Conservation (phyloP, 2,888 invertebrate genomes). For the Pterostichus madidus region DNA sequence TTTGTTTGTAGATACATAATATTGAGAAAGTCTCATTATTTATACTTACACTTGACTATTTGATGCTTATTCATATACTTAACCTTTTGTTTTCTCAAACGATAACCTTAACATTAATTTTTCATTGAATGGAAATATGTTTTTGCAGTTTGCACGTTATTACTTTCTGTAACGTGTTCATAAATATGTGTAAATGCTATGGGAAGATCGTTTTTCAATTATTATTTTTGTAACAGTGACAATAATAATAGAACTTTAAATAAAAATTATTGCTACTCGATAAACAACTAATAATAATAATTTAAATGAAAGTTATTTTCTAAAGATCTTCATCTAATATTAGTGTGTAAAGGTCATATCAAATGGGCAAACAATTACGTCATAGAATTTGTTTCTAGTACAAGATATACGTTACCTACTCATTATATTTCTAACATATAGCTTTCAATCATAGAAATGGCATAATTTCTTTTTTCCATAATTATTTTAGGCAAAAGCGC, state of each 20-base stretch:
- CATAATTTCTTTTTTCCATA: too few species aligned
- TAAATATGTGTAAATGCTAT: neutral
- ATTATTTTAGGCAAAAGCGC: too few species aligned
- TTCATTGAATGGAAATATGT: conserved; percentile 6
- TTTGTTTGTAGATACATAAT: neutral
- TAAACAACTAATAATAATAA: too few species aligned
- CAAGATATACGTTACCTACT: too few species aligned
- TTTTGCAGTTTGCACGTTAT: neutral
- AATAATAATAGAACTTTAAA: too few species aligned
- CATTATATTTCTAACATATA: too few species aligned
- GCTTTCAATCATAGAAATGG: too few species aligned
- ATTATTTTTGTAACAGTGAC: neutral
- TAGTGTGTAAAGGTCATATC: too few species aligned
- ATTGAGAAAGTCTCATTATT: conserved; percentile 1
- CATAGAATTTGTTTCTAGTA: too few species aligned
- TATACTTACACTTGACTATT: neutral
- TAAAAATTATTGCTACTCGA: too few species aligned
- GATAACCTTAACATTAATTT: conserved; percentile 22
- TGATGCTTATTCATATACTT: neutral
- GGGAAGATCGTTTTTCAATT: neutral
- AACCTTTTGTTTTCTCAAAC: conserved; percentile 20
- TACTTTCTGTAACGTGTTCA: neutral
- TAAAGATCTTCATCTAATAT: too few species aligned
- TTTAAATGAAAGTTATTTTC: neutral
- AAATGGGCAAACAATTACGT: too few species aligned